Conservation (phyloP, 2,797 vertebrate genomes). For the Picus viridis region DNA sequence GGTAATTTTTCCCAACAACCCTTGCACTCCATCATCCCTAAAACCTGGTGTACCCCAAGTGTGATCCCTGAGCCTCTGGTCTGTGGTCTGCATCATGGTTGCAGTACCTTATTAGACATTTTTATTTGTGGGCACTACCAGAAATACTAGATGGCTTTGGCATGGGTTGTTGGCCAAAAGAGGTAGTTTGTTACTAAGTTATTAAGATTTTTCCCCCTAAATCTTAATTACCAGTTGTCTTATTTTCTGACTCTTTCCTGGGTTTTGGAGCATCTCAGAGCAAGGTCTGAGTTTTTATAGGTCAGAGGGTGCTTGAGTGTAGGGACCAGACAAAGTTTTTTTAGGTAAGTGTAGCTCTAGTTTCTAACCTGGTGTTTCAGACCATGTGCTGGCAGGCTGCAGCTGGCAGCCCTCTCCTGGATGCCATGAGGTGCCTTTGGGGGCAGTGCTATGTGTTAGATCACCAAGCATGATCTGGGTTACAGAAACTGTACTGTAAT, state of each 20-base stretch:
- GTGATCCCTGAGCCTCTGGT: accelerated
- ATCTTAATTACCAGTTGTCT: neutral
- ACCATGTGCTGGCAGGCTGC: neutral
- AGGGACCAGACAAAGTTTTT: neutral
- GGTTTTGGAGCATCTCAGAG: neutral
- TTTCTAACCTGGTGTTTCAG: neutral
- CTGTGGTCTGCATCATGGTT: neutral
- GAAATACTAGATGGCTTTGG: neutral
- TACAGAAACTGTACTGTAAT: neutral
- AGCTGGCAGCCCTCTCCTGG: neutral
- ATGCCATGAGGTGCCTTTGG: neutral
- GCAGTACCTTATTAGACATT: neutral
- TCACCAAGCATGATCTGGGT: neutral
- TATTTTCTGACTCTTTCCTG: neutral
- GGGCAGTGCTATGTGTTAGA: neutral
- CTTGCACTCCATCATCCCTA: neutral
- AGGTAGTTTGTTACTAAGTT: neutral
- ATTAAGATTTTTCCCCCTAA: neutral
- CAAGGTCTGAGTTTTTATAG: neutral
- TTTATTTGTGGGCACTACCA: neutral
- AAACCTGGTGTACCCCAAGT: neutral
- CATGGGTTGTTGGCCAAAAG: neutral
- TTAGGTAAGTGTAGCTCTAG: neutral
- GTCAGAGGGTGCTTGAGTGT: neutral
- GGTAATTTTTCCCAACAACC: neutral